A percentile compares a stretch with the other conserved stretches of the same genome.
phyloP scores from a whole-genome alignment of 2,888 invertebrate species.

The Napeogenes inachia region DNA sequence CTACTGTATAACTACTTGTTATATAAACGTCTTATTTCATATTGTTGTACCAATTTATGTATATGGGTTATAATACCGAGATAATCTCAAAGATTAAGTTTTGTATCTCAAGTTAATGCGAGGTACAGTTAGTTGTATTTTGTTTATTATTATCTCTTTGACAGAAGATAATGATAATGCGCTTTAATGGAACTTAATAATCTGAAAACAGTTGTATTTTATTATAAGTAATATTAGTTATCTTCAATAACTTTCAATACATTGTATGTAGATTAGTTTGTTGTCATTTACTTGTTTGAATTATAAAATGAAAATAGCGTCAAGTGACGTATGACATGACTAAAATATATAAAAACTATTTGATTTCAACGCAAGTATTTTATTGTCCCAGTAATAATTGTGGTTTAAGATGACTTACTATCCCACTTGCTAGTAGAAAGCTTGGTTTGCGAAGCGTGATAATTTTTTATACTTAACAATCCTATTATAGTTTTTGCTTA shows the following conservation, averaged over 20 bases:
- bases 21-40: not conserved
- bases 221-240: not conserved
- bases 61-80: not conserved
- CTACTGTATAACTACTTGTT: not conserved
- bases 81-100: not conserved
- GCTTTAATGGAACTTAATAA: not conserved
- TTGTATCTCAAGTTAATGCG: slow-evolving; percentile 4
- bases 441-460: slow-evolving; percentile 40
- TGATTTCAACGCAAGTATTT: slow-evolving; percentile 15
- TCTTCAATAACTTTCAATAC: no score
- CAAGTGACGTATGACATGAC: slow-evolving; percentile 2
- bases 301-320: slow-evolving; percentile 9
- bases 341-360: slow-evolving; percentile 20
- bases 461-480: slow-evolving; percentile 38
- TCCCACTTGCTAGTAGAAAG: slow-evolving; percentile 56
- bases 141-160: slow-evolving; percentile 1
- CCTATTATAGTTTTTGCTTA: slow-evolving; percentile 35
- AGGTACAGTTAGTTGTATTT: not conserved
- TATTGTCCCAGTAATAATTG: slow-evolving; percentile 36
- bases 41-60: not conserved
- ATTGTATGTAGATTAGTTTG: no score
- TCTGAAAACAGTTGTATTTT: not conserved
- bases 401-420: slow-evolving; percentile 62
- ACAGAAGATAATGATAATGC: not conserved
- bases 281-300: no score